These are phyloP conservation scores for Ciona savignyi DNA, from an alignment of 23 tunicate genomes.

Conservation along the genomic window DNA sequence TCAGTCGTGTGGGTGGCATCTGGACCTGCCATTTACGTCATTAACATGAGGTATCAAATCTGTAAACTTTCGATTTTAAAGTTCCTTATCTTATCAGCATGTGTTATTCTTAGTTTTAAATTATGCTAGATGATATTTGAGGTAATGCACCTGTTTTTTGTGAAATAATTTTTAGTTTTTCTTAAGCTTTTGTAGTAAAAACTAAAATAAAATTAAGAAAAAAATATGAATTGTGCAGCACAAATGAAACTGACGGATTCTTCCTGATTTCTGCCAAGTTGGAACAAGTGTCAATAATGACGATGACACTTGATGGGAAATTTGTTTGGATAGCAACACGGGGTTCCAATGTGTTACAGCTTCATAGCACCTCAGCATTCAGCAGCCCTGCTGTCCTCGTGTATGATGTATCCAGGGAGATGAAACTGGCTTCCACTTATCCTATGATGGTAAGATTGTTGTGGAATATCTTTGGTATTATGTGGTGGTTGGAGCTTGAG, in stretches of 20 bases:
- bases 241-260: conserved; percentile 65
- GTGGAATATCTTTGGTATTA: too few species aligned
- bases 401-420: conserved; percentile 32
- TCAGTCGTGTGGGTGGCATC: conserved; percentile 45
- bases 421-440: conserved; percentile 14
- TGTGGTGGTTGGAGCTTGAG: too few species aligned
- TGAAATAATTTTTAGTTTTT: too few species aligned
- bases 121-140: too few species aligned
- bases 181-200: too few species aligned
- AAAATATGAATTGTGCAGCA: too few species aligned
- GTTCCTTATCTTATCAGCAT: too few species aligned
- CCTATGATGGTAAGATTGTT: conserved; percentile 78
- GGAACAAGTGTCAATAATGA: conserved; percentile 42
- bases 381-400: conserved; percentile 49
- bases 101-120: too few species aligned
- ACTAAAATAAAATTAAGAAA: too few species aligned
- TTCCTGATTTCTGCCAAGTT: conserved; percentile 45
- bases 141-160: too few species aligned
- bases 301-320: conserved; percentile 6
- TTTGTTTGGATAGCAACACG: conserved; percentile 32
- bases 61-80: too few species aligned
- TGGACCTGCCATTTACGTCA: conserved; percentile 63
- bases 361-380: conserved; percentile 21
- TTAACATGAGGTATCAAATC: conserved; percentile 37
- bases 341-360: conserved; percentile 36